These are phyloP conservation scores for Pristionchus entomophagus DNA, from an alignment of 2,888 invertebrate species.

Conservation along the genomic window DNA sequence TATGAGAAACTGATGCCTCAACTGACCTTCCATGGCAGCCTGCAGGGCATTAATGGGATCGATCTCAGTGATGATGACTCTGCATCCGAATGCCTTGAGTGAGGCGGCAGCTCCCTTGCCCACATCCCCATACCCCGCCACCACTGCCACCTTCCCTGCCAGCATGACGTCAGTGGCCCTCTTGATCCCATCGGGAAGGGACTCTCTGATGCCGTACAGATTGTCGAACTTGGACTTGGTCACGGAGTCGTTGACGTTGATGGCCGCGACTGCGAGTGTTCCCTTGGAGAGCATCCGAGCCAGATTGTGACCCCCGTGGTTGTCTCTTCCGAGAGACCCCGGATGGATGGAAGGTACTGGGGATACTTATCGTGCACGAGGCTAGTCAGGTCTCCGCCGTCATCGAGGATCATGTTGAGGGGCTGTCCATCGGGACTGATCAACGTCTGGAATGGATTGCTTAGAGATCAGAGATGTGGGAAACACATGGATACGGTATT, in stretches of 20 bases:
- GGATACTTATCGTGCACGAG: conserved; percentile 93
- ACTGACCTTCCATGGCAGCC: conserved; percentile 91
- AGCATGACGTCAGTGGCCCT: conserved; percentile 99
- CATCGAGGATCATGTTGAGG: conserved; percentile 97
- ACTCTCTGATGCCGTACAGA: conserved; percentile 97
- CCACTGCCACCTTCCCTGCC: conserved; percentile 84
- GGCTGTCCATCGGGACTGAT: conserved; percentile 89
- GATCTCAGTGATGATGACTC: conserved; percentile 96
- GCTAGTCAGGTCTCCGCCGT: conserved; percentile 98
- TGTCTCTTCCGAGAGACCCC: conserved; percentile 96
- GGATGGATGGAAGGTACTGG: conserved; percentile 68
- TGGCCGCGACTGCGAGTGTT: conserved; percentile 90
- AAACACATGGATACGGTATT: too few relatives aligned
- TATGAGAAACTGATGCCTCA: too few relatives aligned
- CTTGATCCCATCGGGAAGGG: conserved; percentile 97
- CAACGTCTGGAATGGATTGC: too few relatives aligned
- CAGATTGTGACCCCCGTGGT: conserved; percentile 99
- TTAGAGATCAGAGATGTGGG: too few relatives aligned
- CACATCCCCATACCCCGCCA: conserved; percentile 95
- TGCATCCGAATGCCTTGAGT: conserved; percentile 92
- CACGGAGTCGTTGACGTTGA: conserved; percentile 99
- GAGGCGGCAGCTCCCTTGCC: conserved; percentile 99
- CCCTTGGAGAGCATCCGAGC: conserved; percentile 94
- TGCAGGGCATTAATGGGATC: conserved; percentile 99
- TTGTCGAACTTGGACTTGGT: conserved; percentile 99